phyloP scores from a whole-genome alignment of 1,140 invertebrate species.

The Lineus longissimus region DNA sequence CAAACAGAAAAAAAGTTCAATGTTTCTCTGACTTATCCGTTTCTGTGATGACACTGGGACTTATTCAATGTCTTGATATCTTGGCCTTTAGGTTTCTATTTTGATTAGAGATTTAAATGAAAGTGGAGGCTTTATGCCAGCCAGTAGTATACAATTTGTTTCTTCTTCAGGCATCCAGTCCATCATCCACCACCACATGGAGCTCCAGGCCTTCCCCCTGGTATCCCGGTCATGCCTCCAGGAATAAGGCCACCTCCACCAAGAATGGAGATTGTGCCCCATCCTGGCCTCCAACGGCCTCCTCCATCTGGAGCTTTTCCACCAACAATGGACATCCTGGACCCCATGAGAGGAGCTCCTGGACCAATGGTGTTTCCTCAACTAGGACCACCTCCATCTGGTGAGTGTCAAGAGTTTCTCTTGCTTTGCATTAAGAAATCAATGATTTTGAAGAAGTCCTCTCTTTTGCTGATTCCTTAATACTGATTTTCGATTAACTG shows the following conservation, averaged over 20 bases:
- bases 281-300: neutral
- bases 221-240: neutral
- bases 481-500: neutral
- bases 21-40: too few relatives aligned
- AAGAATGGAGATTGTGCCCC: constrained; percentile 4
- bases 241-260: constrained; percentile 6
- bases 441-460: too few relatives aligned
- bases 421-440: too few relatives aligned
- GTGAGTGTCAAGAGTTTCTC: constrained; percentile 12
- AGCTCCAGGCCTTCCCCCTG: neutral
- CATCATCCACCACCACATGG: constrained; percentile 3
- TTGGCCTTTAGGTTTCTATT: too few relatives aligned
- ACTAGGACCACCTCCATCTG: constrained; percentile 24
- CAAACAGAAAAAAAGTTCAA: too few relatives aligned
- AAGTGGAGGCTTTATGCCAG: too few relatives aligned
- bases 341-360: constrained; percentile 5
- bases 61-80: too few relatives aligned
- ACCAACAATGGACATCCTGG: neutral
- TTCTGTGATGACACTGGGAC: too few relatives aligned
- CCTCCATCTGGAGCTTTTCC: constrained; percentile 6
- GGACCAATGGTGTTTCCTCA: constrained; percentile 5
- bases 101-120: too few relatives aligned
- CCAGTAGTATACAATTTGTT: too few relatives aligned
- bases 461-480: too few relatives aligned
- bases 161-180: constrained; percentile 6